Base-by-base conservation (phyloP, 1,140 invertebrate genomes). In the Ptiloglossa arizonensis region DNA sequence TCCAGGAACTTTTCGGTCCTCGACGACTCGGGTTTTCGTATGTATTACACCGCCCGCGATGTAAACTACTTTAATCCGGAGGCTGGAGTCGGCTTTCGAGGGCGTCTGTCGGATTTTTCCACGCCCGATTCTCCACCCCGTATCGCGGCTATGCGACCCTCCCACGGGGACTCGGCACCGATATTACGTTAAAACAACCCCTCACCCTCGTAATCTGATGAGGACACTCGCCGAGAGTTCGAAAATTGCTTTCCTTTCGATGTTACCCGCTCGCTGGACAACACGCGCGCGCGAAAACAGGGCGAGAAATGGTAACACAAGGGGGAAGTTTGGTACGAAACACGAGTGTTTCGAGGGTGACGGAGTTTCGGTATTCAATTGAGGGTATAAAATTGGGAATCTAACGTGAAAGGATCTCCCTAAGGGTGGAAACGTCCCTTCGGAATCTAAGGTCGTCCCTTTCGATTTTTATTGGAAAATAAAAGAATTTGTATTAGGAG, bases 61-160 rank as follows among this genome's bases (percentile, higher is more conserved):
- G 78, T 79, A 75, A 79, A 79, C 72, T 75, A 79, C 71, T 79
- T 79, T 75, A 74, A 79, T 79, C 72, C 78, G 24, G 32, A 44
- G 32, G 52, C 32, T 22, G 46, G 66, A 52, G 67, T 29, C 56
- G 52, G 64, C 29, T 59, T 46, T 24, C 29, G 38, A 15, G 22
- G 29, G 29, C 15, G 56, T 24, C 54, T 19, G 17, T 50, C 67
- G 54, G 57, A 69, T 71, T 78, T 63, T 78, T 78, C 75, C 68
- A 71, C 75, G 48, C 46, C 48, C 54, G 54, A 59, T 57, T 24
- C 29, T n/a, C 22, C 38, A 27, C 44, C 54, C 66, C 24, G 38
- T 57, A 59, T 75, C 64, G 64, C 52, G 52, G 27, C 27, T 22
- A 22, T 13, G 41, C 60, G 48, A 56, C 29, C 50, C 38, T 57